Evolutionary conservation across 2,888 invertebrate genomes (phyloP).

Genomic region (Cheilosia soror): DNA sequence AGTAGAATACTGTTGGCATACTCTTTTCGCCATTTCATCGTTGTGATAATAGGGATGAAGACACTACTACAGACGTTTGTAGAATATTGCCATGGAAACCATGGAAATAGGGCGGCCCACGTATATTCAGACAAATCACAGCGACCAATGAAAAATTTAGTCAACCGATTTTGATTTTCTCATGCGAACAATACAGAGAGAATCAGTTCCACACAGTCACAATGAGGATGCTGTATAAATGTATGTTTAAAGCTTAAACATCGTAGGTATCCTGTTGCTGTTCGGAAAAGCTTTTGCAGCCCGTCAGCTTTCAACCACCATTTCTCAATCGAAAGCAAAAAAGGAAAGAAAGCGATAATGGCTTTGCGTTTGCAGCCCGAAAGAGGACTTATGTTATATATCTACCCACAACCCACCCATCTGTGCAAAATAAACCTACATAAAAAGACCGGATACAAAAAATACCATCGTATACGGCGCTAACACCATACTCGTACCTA

Average conservation of each 20-base stretch:
- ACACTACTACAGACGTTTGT: conserved; percentile 41
- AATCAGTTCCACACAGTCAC: conserved; percentile 27
- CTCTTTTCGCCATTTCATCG: conserved; percentile 13
- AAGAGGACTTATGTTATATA: conserved; percentile 16
- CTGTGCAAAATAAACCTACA: conserved; percentile 76
- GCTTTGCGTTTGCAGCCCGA: conserved; percentile 42
- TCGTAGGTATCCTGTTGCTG: conserved; percentile 61
- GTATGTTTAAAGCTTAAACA: conserved; percentile 45
- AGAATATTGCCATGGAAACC: conserved; percentile 69
- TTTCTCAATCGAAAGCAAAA: conserved; percentile 31
- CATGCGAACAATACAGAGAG: conserved; percentile 69
- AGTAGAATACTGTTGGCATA: conserved; percentile 7
- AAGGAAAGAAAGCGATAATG: conserved; percentile 18
- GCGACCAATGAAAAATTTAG: conserved; percentile 84
- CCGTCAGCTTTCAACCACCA: conserved; percentile 41
- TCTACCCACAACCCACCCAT: conserved; percentile 51
- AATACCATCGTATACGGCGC: conserved; percentile 33
- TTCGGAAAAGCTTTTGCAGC: conserved; percentile 43
- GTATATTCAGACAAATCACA: conserved; percentile 82
- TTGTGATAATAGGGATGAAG: conserved; percentile 49
- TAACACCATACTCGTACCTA: conserved; percentile 7
- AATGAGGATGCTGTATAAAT: conserved; percentile 8
- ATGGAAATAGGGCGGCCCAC: conserved; percentile 66
- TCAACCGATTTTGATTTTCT: conserved; percentile 84
- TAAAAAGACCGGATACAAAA: conserved; percentile 78